Evolutionary conservation across 1,140 invertebrate genomes (phyloP), one percentile per base, ranked within the genome.

Genomic region (Diabrotica undecimpunctata): DNA sequence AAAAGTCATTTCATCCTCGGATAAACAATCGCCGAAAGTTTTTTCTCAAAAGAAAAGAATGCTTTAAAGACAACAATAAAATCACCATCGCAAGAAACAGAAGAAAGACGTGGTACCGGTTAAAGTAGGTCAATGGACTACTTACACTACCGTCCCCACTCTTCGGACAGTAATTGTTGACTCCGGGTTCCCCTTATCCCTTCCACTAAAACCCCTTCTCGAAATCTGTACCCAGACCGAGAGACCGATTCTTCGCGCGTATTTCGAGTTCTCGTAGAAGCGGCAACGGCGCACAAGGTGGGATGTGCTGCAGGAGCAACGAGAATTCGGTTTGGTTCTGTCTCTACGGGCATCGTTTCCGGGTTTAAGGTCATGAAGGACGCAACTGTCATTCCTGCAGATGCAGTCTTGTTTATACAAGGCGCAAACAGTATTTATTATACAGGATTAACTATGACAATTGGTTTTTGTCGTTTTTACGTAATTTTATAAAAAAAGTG

Each of bases 311-410:
- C 41, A 46, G n/a, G 41, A 46, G n/a, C 41, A 46, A 46, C 41
- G n/a, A 46, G 41, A 46, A 46, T 46, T 46, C 41, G 41, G 41
- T n/a, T 46, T n/a, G 41, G 41, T 46, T 46, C n/a, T 46, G 41
- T 46, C 41, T 46, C 41, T 46, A 46, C 8, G n/a, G 41, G 41
- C 8, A 10, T 46, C 41, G n/a, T 46, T 46, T 46, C 41, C 41
- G 41, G 41, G 41, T 46, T 46, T 46, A 46, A 46, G 41, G 41
- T 46, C 41, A 46, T 46, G 41, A 46, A 46, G 41, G 41, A 46
- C 41, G 41, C 41, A 5, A n/a, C 25, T 25, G 25, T 25, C 25
- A 25, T 25, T 25, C 25, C 25, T 25, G 25, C 25, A 25, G 25
- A 25, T 25, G 25, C 25, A 25, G 25, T 25, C 25, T n/a, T 2